These are phyloP conservation scores for Jaculus jaculus DNA, from an alignment of 2,113 vertebrate genomes.

Conservation along the genomic window DNA sequence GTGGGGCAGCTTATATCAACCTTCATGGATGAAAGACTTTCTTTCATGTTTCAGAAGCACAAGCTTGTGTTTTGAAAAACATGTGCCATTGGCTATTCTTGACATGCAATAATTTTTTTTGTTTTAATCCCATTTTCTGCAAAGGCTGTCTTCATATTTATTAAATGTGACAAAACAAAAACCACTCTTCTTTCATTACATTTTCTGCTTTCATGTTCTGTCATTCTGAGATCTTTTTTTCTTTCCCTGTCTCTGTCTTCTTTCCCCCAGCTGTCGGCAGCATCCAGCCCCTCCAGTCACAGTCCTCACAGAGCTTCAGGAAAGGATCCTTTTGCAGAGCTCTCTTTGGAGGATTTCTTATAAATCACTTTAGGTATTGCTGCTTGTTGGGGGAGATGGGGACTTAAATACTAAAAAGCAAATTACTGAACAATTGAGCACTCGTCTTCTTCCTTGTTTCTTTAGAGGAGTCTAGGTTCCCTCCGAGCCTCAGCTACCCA, in stretches of 20 bases:
- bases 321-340: conserved; percentile 99
- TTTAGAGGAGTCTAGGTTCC: conserved; percentile 50
- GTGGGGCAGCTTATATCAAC: conserved; percentile 5
- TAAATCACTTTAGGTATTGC: conserved; percentile 99
- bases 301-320: conserved; percentile 99
- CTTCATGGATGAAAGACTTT: conserved; percentile 61
- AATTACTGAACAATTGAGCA: conserved; percentile 38
- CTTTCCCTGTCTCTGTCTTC: conserved; percentile 90
- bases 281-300: conserved; percentile 99
- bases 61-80: conserved; percentile 80
- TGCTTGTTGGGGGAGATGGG: conserved; percentile 83
- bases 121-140: conserved; percentile 80
- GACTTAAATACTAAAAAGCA: conserved; percentile 40
- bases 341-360: conserved; percentile 99
- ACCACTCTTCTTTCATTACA: conserved; percentile 83
- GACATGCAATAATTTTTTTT: conserved; percentile 70
- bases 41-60: conserved; percentile 64
- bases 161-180: conserved; percentile 74
- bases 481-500: neutral
- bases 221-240: conserved; percentile 92
- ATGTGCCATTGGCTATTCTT: conserved; percentile 72
- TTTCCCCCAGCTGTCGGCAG: conserved; percentile 97
- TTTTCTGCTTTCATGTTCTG: conserved; percentile 87
- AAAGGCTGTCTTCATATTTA: conserved; percentile 78
- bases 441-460: conserved; percentile 58